Evolutionary conservation across 2,888 invertebrate genomes (phyloP).

Genomic region (Amphipyra berbera): DNA sequence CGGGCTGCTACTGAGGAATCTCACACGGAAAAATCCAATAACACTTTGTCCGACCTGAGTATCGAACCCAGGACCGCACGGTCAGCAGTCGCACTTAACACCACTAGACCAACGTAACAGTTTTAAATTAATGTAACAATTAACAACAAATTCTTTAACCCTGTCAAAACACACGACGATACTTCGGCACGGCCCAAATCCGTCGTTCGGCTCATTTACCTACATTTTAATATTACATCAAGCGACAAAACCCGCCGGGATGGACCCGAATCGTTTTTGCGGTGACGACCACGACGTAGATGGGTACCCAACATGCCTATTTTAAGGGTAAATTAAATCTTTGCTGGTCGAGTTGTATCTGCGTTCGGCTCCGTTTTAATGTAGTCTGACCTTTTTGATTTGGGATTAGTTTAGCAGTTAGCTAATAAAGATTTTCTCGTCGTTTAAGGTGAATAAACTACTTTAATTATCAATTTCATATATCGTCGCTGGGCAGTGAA

Average conservation of each 20-base stretch:
- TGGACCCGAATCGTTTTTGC: conserved; percentile 63
- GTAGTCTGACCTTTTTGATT: conserved; percentile 34
- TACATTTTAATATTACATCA: conserved; percentile 61
- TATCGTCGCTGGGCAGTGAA: too few relatives aligned
- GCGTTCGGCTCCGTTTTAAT: conserved; percentile 32
- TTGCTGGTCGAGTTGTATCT: conserved; percentile 35
- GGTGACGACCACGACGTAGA: conserved; percentile 49
- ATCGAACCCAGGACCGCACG: too few relatives aligned
- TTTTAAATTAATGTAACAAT: too few relatives aligned
- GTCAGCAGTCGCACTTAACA: too few relatives aligned
- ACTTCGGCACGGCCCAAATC: conserved; percentile 16
- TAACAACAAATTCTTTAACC: neutral
- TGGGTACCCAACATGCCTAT: conserved; percentile 41
- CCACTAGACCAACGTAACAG: too few relatives aligned
- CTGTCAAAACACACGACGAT: conserved; percentile 32
- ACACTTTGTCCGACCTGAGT: too few relatives aligned
- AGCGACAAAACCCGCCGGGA: conserved; percentile 44
- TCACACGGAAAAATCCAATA: too few relatives aligned
- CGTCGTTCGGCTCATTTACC: conserved; percentile 50
- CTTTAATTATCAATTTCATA: too few relatives aligned
- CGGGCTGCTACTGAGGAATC: too few relatives aligned
- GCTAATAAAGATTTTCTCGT: conserved; percentile 25
- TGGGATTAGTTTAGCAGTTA: neutral
- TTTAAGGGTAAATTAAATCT: conserved; percentile 62
- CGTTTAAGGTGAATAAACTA: conserved; percentile 16